Percentiles rank a stretch among this genome's conserved stretches.
phyloP scores from a whole-genome alignment of 2,797 vertebrate species.

The Epinephelus coioides region DNA sequence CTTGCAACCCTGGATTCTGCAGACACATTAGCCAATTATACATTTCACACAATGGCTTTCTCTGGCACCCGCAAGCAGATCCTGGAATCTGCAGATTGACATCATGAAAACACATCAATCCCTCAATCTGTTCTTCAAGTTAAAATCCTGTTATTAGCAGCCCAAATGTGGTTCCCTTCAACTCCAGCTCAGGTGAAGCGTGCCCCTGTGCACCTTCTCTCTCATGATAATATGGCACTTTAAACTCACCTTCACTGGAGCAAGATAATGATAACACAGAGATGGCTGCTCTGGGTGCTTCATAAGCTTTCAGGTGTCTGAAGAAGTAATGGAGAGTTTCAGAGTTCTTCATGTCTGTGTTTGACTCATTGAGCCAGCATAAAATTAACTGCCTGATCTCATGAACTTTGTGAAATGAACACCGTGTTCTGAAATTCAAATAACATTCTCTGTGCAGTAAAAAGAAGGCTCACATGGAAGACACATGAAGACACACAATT shows the following conservation, averaged over 20 bases:
- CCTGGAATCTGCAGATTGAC: conserved; percentile 6
- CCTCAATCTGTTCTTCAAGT: not conserved
- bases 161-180: conserved; percentile 12
- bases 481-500: not conserved
- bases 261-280: conserved; percentile 33
- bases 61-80: not conserved
- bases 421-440: not conserved
- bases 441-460: not conserved
- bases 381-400: conserved; percentile 2
- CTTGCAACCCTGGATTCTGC: conserved; percentile 32
- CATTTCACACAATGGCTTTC: conserved; percentile 24
- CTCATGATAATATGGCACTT: conserved; percentile 36
- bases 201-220: conserved; percentile 4
- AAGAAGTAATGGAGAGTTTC: conserved; percentile 17
- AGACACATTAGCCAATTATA: conserved; percentile 58
- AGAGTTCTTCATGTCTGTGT: conserved; percentile 6
- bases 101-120: conserved; percentile 28
- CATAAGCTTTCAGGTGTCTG: conserved; percentile 21
- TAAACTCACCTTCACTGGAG: conserved; percentile 37
- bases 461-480: not conserved
- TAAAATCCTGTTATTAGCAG: conserved; percentile 43
- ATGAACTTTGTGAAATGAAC: conserved; percentile 13
- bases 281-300: not conserved
- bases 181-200: conserved; percentile 1
- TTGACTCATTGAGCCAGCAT: not conserved